Evolutionary conservation across 2,888 invertebrate genomes (phyloP).

Genomic region (Clivina fossor): DNA sequence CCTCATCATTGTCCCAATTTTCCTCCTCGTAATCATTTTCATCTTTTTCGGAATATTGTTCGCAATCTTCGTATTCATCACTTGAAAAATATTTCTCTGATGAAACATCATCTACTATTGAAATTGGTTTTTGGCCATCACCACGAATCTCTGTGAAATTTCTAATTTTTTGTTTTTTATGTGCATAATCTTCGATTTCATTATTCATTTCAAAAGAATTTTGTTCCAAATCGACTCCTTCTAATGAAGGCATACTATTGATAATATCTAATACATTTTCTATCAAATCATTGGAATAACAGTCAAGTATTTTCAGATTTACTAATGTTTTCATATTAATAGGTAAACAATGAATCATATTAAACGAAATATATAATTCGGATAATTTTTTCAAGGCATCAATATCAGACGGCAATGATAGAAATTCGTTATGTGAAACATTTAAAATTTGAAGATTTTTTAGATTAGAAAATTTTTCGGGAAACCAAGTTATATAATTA

Average conservation of each 20-base stretch:
- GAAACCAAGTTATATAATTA: conserved; percentile 43
- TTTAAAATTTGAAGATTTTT: conserved; percentile 38
- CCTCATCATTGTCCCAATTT: conserved; percentile 19
- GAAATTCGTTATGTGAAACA: conserved; percentile 32
- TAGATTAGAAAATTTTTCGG: conserved; percentile 41
- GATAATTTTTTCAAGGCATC: conserved; percentile 38
- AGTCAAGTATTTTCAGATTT: conserved; percentile 30
- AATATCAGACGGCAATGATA: conserved; percentile 22
- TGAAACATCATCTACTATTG: not conserved
- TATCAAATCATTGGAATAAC: conserved; percentile 23
- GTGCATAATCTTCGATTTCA: conserved; percentile 20
- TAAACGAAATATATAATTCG: conserved; percentile 41
- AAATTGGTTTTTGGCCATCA: not conserved
- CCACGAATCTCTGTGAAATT: conserved; percentile 9
- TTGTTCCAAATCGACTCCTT: conserved; percentile 36
- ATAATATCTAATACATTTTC: conserved; percentile 12
- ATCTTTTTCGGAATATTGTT: not conserved
- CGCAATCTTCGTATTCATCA: not conserved
- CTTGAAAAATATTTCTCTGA: not conserved
- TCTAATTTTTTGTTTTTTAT: conserved; percentile 7
- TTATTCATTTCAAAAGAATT: conserved; percentile 30
- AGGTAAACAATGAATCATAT: conserved; percentile 22
- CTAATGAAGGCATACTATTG: conserved; percentile 2
- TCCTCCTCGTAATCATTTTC: conserved; percentile 8
- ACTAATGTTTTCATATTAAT: conserved; percentile 13